Evolutionary conservation across 2,888 invertebrate genomes (phyloP), one percentile per base, ranked within the genome.

Genomic region (Hermodice carunculata): DNA sequence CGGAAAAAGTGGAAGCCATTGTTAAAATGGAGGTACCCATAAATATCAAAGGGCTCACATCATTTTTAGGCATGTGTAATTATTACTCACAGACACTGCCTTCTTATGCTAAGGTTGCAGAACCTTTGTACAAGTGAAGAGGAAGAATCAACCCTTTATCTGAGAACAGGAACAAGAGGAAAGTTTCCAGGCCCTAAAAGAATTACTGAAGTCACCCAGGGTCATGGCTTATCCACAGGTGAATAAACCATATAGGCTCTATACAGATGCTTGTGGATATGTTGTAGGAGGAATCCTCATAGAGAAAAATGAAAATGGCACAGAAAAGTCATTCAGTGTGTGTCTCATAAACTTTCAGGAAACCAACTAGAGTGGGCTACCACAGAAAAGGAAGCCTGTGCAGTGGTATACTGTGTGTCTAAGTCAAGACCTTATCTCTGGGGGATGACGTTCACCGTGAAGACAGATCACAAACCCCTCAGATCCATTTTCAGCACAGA

Each of bases 1-100:
- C 66, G 1, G 68, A 64, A 11, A 68, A 68, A 52, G 42, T 57
- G 4, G n/a, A 8, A 14, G 62, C 56, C 1, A 68, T 68, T 11
- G 3, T 8, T 17, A 34, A 69, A 19, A 26, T 54, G 29, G 17
- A 5, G 4, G 4, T 42, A n/a, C 60, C 60, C 19, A 40, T 14
- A 17, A 28, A n/a, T n/a, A n/a, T n/a, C n/a, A n/a, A n/a, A n/a
- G n/a, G n/a, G n/a, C n/a, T n/a, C n/a, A n/a, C n/a, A n/a, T n/a
- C n/a, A n/a, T n/a, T n/a, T n/a, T n/a, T n/a, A n/a, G n/a, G n/a
- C n/a, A n/a, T n/a, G n/a, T n/a, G n/a, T n/a, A n/a, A n/a, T n/a
- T n/a, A n/a, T n/a, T 66, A 66, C 32, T 2, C 62, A 17, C 48
- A 49, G 31, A 56, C 32, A 24, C 46, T 66, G 4, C 48, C 31